Evolutionary conservation across 2,888 invertebrate species (phyloP).

Genomic region (Cantharis lateralis): DNA sequence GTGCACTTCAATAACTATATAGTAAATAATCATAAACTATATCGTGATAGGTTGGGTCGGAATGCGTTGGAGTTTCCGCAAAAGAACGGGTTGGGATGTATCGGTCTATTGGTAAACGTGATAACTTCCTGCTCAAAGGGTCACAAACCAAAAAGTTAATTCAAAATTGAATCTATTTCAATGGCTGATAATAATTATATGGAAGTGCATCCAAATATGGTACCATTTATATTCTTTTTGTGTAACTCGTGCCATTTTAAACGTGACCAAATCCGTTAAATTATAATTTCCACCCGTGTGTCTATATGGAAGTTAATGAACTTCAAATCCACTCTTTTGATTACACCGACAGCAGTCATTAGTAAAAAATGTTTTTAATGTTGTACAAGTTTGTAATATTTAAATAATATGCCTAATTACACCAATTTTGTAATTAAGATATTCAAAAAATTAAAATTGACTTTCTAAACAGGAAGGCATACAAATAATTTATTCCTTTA

Average conservation of each 20-base stretch:
- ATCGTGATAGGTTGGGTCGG: constrained; percentile 21
- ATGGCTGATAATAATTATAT: not conserved
- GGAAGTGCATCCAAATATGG: not conserved
- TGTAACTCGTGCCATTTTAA: constrained; percentile 1
- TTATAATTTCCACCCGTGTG: constrained; percentile 1
- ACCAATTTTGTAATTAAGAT: not conserved
- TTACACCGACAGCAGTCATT: constrained; percentile 7
- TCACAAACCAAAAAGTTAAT: constrained; percentile 7
- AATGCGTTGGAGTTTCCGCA: constrained; percentile 30
- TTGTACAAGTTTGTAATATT: not conserved
- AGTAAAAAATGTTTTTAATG: not conserved
- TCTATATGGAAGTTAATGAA: constrained; percentile 11
- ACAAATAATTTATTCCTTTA: not conserved
- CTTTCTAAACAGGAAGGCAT: not conserved
- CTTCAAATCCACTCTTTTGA: constrained; percentile 5
- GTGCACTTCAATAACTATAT: not conserved
- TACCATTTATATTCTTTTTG: not conserved
- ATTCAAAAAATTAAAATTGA: not conserved
- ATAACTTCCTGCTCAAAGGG: constrained; percentile 19
- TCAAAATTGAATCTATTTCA: not conserved
- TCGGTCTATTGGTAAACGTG: constrained; percentile 19
- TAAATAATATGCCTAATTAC: not conserved
- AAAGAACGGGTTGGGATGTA: constrained; percentile 14
- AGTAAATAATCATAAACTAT: constrained; percentile 18
- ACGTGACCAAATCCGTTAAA: not conserved